Conservation (phyloP, 2,888 invertebrate genomes). For the Coelinius sp. region DNA sequence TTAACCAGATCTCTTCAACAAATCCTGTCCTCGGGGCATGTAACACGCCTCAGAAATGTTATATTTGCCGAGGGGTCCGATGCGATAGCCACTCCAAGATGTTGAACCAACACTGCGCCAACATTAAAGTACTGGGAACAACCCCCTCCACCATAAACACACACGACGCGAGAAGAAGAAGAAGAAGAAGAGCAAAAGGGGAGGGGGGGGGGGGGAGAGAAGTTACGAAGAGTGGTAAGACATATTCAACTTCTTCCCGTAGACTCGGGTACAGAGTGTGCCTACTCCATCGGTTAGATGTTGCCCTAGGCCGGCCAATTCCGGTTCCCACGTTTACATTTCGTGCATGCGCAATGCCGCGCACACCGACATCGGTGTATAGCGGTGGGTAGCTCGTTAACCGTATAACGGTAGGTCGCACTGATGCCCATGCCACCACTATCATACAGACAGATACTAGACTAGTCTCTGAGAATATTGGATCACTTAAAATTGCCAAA, state of each 20-base stretch:
- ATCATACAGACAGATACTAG: slow-evolving; percentile 40
- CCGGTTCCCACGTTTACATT: slow-evolving; percentile 72
- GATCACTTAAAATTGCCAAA: not conserved
- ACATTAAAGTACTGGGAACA: not conserved
- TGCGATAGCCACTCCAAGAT: slow-evolving; percentile 42
- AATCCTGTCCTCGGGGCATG: slow-evolving; percentile 1
- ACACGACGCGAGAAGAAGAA: slow-evolving; percentile 18
- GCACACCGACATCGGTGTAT: slow-evolving; percentile 56
- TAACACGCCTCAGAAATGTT: not conserved
- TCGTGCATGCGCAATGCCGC: slow-evolving; percentile 70
- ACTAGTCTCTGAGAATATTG: slow-evolving; percentile 22
- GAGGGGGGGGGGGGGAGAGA: slow-evolving; percentile 32
- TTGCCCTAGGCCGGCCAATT: slow-evolving; percentile 59
- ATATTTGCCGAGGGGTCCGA: not conserved
- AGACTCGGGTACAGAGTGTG: slow-evolving; percentile 41
- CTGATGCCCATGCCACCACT: slow-evolving; percentile 48
- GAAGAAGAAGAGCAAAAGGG: slow-evolving; percentile 31
- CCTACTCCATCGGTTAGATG: slow-evolving; percentile 47
- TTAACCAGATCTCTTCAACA: slow-evolving; percentile 2
- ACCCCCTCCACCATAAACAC: slow-evolving; percentile 6
- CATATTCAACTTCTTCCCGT: slow-evolving; percentile 22
- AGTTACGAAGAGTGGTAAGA: slow-evolving; percentile 36
- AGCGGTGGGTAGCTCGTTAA: slow-evolving; percentile 70
- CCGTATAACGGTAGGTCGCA: slow-evolving; percentile 70
- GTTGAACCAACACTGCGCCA: slow-evolving; percentile 28